Conservation (phyloP, 2,113 vertebrate genomes). For the Ardeotis arabs region DNA sequence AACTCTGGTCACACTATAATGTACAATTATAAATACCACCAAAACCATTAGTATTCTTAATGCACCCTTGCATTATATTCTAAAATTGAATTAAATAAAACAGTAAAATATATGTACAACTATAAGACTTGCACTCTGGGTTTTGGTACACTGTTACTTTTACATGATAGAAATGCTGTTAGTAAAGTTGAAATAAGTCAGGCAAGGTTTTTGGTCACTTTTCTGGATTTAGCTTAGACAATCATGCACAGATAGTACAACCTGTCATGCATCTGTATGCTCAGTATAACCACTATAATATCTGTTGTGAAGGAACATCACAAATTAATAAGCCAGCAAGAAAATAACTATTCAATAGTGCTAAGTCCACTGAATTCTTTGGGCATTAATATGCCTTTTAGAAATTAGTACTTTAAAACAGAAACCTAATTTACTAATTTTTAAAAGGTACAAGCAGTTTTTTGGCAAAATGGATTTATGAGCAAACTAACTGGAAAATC, state of each 20-base stretch:
- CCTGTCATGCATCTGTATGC: not conserved
- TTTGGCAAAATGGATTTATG: not conserved
- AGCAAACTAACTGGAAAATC: not conserved
- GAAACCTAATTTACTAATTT: not conserved
- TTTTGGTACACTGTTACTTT: not conserved
- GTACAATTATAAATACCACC: not conserved
- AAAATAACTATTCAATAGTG: rapidly evolving
- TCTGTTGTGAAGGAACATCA: not conserved
- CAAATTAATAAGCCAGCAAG: not conserved
- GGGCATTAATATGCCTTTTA: not conserved
- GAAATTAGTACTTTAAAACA: not conserved
- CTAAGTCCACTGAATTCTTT: not conserved
- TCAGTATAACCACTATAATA: not conserved
- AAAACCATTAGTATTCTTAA: not conserved
- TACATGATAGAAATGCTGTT: not conserved
- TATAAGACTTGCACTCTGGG: rapidly evolving
- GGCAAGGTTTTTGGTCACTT: not conserved
- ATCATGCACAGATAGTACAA: not conserved
- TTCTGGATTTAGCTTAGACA: not conserved
- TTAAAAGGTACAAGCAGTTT: not conserved
- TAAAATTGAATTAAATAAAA: not conserved
- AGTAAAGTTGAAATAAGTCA: not conserved
- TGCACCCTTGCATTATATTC: not conserved
- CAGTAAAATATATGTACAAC: not conserved
- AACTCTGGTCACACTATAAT: not conserved